A percentile compares a stretch with the other conserved stretches of the same genome.
These are phyloP conservation scores for Omphaloscelis lunosa DNA, from an alignment of 2,888 invertebrate genomes.

Conservation along the genomic window DNA sequence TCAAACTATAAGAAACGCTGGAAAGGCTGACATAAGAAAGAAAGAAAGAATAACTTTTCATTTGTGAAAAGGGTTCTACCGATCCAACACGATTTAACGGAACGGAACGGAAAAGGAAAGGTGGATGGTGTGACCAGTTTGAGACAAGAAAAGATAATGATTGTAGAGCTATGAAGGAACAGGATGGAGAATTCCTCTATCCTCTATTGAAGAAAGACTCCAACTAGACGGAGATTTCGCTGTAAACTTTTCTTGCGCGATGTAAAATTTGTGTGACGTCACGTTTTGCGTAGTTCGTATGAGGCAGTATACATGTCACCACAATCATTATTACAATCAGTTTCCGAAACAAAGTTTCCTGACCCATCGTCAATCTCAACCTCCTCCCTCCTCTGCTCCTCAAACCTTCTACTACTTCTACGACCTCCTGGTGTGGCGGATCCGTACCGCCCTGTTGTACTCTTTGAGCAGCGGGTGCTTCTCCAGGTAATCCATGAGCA, in stretches of 20 bases:
- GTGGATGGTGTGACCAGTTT: no score
- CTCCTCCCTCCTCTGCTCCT: background rate
- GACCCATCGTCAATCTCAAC: background rate
- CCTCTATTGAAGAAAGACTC: background rate
- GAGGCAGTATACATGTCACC: background rate
- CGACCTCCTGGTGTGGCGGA: conserved; percentile 42
- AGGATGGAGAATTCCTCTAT: background rate
- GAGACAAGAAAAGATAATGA: background rate
- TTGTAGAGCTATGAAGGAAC: background rate
- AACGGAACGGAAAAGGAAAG: no score
- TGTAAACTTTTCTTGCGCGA: background rate
- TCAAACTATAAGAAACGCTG: no score
- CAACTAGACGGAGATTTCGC: background rate
- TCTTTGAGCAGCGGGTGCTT: conserved; percentile 85
- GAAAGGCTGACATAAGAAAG: no score
- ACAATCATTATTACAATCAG: conserved; percentile 3
- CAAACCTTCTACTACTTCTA: background rate
- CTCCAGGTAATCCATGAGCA: conserved; percentile 82
- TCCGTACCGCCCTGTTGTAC: conserved; percentile 73
- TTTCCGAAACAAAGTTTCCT: background rate
- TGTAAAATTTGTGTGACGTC: background rate
- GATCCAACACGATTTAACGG: no score
- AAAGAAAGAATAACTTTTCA: no score
- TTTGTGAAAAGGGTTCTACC: no score
- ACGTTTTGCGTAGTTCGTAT: background rate